Evolutionary conservation across 2,113 vertebrate genomes (phyloP), one percentile per base, ranked within the genome.

Genomic region (Mellivora capensis): DNA sequence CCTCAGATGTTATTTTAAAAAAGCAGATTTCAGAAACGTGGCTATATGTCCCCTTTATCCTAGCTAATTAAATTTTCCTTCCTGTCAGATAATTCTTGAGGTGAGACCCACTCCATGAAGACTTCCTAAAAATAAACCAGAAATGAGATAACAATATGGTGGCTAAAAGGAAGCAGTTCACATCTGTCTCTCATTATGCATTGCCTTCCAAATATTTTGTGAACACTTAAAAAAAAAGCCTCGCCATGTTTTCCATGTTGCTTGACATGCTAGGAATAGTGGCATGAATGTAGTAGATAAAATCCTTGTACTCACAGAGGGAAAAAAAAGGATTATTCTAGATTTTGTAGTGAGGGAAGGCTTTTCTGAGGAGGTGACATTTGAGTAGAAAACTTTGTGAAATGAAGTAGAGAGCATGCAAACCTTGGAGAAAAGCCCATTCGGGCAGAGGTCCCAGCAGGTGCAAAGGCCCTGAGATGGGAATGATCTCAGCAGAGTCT

Each of bases 111-210:
- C 37, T 72, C 47, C 20, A 37, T 11, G 23, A 72, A 52, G 23
- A 88, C 18, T n/a, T 90, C 76, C 91, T 82, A 59, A 94, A 97
- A 94, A 77, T 81, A 94, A 76, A 62, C 79, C 37, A 64, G 64
- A 62, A 49, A 25, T 0, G 0, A 64, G 61, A 6, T n/a, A 44
- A 44, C 67, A 54, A 11, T 39, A 23, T 57, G 12, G 1, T 29
- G 62, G 83, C 47, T 69, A 69, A 10, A 14, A 79, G 79, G 6
- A 37, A 61, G 37, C 18, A 7, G 2, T 52, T 93, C 37, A 54
- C 20, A 0, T 23, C 34, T 72, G 49, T 67, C 10, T 47, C n/a
- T 69, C 34, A 25, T 94, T 14, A 34, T 8, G 20, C 5, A 1
- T 3, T 57, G 57, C 59, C 47, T 82, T 59, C 91, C 61, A 69